Conservation (phyloP, 2,888 invertebrate genomes). For the Aleiodes testaceus region DNA sequence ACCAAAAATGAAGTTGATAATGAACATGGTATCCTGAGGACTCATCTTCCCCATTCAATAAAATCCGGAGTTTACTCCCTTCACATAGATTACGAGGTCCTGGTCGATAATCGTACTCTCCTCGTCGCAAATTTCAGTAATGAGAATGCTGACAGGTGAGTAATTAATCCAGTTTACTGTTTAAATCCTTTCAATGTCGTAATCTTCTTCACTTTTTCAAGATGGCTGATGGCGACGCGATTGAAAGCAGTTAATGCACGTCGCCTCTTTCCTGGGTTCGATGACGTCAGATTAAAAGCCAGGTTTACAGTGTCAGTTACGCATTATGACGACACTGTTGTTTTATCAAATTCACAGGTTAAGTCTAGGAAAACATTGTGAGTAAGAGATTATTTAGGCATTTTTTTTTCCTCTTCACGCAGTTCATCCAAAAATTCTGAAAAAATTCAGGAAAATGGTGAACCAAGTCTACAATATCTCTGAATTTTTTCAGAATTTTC, state of each 20-base stretch:
- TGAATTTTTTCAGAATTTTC: too few species aligned
- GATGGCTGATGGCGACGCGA: slow-evolving; percentile 58
- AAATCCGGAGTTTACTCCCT: slow-evolving; percentile 58
- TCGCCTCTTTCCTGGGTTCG: slow-evolving; percentile 73
- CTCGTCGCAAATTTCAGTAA: slow-evolving; percentile 47
- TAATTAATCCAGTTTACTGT: slow-evolving; percentile 10
- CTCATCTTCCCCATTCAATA: slow-evolving; percentile 54
- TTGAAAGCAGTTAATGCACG: slow-evolving; percentile 57
- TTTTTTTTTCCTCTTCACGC: too few species aligned
- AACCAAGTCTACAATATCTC: too few species aligned
- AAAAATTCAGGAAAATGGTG: neutral
- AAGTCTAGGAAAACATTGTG: slow-evolving; percentile 60
- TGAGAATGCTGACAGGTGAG: slow-evolving; percentile 47
- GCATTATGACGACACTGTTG: slow-evolving; percentile 78
- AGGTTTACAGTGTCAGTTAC: slow-evolving; percentile 83
- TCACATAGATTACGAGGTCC: slow-evolving; percentile 61
- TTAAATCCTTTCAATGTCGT: slow-evolving; percentile 3
- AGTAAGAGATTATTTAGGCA: too few species aligned
- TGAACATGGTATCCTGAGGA: slow-evolving; percentile 55
- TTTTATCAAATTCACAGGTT: slow-evolving; percentile 83
- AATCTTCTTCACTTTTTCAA: slow-evolving; percentile 40
- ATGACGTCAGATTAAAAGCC: slow-evolving; percentile 85
- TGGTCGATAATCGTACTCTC: slow-evolving; percentile 47
- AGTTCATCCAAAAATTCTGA: too few species aligned
- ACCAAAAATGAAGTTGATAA: slow-evolving; percentile 55